Conservation (phyloP, 2,888 invertebrate genomes). For the Hoplodrina blanda region DNA sequence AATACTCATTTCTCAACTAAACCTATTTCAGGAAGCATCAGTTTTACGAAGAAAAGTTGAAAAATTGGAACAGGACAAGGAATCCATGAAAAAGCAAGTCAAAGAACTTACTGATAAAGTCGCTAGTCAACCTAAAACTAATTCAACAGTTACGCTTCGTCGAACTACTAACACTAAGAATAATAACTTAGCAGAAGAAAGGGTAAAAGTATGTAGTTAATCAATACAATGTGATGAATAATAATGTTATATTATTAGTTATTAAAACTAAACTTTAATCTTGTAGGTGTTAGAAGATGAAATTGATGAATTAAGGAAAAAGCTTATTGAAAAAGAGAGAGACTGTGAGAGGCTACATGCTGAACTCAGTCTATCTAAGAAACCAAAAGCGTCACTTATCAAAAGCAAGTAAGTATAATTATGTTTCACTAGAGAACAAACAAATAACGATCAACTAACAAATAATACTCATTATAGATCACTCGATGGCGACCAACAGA, state of each 20-base stretch:
- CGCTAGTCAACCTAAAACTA: slow-evolving; percentile 83
- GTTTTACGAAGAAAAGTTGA: slow-evolving; percentile 96
- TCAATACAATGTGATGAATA: not conserved
- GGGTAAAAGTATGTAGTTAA: slow-evolving; percentile 89
- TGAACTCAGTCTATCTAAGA: slow-evolving; percentile 92
- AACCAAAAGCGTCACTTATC: slow-evolving; percentile 91
- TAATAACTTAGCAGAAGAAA: slow-evolving; percentile 92
- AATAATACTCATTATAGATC: slow-evolving; percentile 83
- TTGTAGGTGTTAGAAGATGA: slow-evolving; percentile 93
- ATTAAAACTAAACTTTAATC: slow-evolving; percentile 17
- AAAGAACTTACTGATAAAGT: slow-evolving; percentile 94
- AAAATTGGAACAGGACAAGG: slow-evolving; percentile 95
- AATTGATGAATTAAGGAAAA: slow-evolving; percentile 93
- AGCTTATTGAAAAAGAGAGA: slow-evolving; percentile 95
- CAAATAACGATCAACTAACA: not conserved
- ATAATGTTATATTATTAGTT: not conserved
- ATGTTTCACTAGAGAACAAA: too few species aligned
- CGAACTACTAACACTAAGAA: slow-evolving; percentile 80
- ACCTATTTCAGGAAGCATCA: slow-evolving; percentile 92
- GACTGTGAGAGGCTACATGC: slow-evolving; percentile 94
- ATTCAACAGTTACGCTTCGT: slow-evolving; percentile 76
- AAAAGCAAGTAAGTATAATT: slow-evolving; percentile 92
- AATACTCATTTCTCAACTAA: not conserved
- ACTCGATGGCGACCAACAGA: slow-evolving; percentile 91
- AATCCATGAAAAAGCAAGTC: slow-evolving; percentile 93